These are phyloP conservation scores for Tolypeutes matacus DNA, from an alignment of 2,797 vertebrate species.

Conservation along the genomic window DNA sequence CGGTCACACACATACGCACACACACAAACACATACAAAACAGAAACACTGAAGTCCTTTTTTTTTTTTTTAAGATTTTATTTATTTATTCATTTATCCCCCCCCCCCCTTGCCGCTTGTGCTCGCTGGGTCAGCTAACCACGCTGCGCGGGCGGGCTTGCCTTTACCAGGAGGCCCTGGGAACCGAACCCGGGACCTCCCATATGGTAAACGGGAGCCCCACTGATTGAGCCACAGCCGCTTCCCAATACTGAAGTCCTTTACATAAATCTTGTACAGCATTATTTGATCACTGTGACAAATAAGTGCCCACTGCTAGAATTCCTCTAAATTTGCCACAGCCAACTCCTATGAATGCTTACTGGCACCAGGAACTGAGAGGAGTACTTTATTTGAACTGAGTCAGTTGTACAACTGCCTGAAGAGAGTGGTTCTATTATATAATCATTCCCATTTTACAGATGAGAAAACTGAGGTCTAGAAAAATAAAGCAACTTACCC, in stretches of 20 bases:
- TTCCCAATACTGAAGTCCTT: background rate
- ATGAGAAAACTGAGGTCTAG: background rate
- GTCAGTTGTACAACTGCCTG: background rate
- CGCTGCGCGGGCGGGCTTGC: too few relatives aligned
- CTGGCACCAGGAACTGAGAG: background rate
- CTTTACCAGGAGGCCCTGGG: too few relatives aligned
- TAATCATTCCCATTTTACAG: constrained; percentile 25
- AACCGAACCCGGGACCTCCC: too few relatives aligned
- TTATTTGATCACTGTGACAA: constrained; percentile 49
- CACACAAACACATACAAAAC: too few relatives aligned
- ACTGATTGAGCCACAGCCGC: too few relatives aligned
- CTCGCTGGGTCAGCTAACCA: too few relatives aligned
- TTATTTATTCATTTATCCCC: too few relatives aligned
- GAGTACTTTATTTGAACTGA: background rate
- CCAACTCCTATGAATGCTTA: background rate
- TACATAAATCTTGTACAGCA: constrained; percentile 33
- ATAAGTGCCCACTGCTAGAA: background rate
- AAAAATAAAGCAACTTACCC: constrained; percentile 23
- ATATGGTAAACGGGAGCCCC: too few relatives aligned
- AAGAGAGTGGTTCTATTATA: background rate
- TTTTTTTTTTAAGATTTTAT: too few relatives aligned
- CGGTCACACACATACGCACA: background rate
- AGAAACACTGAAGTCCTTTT: constrained; percentile 35
- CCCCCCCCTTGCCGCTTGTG: too few relatives aligned
- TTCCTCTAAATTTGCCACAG: constrained; percentile 34